Conservation (phyloP, 2,113 vertebrate species). For the Sceloporus tristichus region DNA sequence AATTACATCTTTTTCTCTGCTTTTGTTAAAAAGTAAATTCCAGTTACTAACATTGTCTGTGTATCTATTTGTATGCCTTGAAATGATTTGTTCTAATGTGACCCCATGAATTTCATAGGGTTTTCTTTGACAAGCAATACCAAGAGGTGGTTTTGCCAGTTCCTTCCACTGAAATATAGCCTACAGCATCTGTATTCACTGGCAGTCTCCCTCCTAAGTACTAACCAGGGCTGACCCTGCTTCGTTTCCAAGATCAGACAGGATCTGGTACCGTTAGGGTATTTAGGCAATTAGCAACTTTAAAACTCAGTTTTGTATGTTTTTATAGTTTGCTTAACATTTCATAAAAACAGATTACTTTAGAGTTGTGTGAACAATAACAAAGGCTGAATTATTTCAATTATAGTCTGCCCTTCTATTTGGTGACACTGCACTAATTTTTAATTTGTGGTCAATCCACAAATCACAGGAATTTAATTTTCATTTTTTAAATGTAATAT, state of each 20-base stretch:
- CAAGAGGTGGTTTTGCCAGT: too few relatives aligned
- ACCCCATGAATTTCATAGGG: too few relatives aligned
- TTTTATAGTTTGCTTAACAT: not conserved
- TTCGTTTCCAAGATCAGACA: too few relatives aligned
- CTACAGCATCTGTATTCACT: too few relatives aligned
- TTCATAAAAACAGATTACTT: not conserved
- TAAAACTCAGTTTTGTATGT: not conserved
- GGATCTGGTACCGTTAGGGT: too few relatives aligned
- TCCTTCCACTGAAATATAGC: too few relatives aligned
- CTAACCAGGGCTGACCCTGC: too few relatives aligned
- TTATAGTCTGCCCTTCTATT: not conserved
- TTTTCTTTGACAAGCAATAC: too few relatives aligned
- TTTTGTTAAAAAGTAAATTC: not conserved
- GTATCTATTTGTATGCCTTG: too few relatives aligned
- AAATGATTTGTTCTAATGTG: too few relatives aligned
- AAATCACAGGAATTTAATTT: conserved; percentile 45
- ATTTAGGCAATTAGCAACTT: not conserved
- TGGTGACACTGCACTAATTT: not conserved
- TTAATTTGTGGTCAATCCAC: not conserved
- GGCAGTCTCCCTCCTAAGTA: too few relatives aligned
- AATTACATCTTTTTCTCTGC: conserved; percentile 5
- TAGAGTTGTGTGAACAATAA: not conserved
- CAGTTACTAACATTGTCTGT: not conserved
- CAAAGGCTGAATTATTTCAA: conserved; percentile 10
- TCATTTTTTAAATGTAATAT: conserved; percentile 44